Base-by-base conservation (phyloP, 1,140 invertebrate species). In the Cyphomyrmex costatus region DNA sequence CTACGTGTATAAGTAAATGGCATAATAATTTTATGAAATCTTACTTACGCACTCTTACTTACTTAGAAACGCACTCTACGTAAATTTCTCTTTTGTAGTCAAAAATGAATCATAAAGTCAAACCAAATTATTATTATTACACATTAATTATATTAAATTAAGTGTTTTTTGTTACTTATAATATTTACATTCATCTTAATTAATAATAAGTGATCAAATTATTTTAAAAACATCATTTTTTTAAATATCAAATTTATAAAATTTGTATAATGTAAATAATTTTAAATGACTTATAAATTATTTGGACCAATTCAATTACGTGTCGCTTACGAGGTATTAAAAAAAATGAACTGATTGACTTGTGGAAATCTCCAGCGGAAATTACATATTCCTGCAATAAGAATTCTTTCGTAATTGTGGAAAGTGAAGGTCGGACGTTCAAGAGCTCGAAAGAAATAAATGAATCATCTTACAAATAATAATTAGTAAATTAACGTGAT, bases 1-100 rank as follows among this genome's bases (percentile, higher is more conserved):
- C 0, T 99, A 98, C 93, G 97, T 98, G 8, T 99, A 99, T 95
- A 98, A 96, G 98, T 99, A 95, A 96, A 95, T 95, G 16, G 27
- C 16, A 74, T 19, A 58, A 36, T 36, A 33, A 70, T 58, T 21
- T 12, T 8, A 42, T 56, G n/a, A n/a, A 42, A 21, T 42, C n/a
- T 36, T 19, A 0, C 36, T 53, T 36, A 7, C 7, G 10, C 6
- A 27, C 19, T 12, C 3, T n/a, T n/a, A n/a, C n/a, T n/a, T n/a
- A n/a, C n/a, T n/a, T n/a, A 10, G n/a, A 49, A 16, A 24, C 21
- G 27, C 7, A 1, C 21, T 5, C 10, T 56, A 56, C 49, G 10
- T 53, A 16, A 21, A 49, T 65, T 12, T 16, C 0, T 14, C 10
- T 27, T 61, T 30, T 65, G 6, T 51, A 66, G 3, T 24, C 19